Conservation (phyloP, 2,797 vertebrate genomes). For the Coregonus suidteri region DNA sequence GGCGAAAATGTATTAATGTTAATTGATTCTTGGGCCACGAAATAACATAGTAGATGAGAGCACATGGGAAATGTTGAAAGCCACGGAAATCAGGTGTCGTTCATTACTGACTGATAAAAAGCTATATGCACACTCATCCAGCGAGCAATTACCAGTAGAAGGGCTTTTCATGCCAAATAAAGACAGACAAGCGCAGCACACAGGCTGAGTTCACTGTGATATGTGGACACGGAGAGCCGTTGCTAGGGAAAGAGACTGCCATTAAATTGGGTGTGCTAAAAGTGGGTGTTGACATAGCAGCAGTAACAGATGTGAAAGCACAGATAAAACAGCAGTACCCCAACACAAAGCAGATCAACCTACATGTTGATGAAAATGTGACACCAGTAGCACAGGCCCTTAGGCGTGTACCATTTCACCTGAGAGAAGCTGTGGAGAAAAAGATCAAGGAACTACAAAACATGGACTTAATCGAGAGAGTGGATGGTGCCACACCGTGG, state of each 20-base stretch:
- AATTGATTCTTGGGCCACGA: background rate
- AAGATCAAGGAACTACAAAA: slow-evolving; percentile 4
- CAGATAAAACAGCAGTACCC: slow-evolving; percentile 6
- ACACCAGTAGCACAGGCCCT: too few relatives aligned
- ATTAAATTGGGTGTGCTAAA: background rate
- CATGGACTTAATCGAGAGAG: too few relatives aligned
- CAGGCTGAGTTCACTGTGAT: too few relatives aligned
- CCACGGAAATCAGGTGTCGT: too few relatives aligned
- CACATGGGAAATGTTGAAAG: background rate
- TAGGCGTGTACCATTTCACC: too few relatives aligned
- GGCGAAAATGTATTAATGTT: background rate
- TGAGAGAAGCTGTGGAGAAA: too few relatives aligned
- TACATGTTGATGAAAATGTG: too few relatives aligned
- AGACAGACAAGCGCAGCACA: background rate
- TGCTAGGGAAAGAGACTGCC: slow-evolving; percentile 9
- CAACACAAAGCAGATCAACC: background rate
- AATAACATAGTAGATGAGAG: background rate
- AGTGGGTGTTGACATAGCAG: background rate
- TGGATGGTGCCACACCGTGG: too few relatives aligned
- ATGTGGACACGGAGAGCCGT: background rate
- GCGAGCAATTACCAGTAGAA: slow-evolving; percentile 19
- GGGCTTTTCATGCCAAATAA: slow-evolving; percentile 18
- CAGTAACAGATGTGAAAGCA: background rate
- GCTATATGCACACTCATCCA: background rate
- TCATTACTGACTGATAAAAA: too few relatives aligned